A percentile compares a stretch with the other conserved stretches of the same genome.
These are phyloP conservation scores for Rhinophrynus dorsalis DNA, from an alignment of 2,797 vertebrate species.

Conservation along the genomic window DNA sequence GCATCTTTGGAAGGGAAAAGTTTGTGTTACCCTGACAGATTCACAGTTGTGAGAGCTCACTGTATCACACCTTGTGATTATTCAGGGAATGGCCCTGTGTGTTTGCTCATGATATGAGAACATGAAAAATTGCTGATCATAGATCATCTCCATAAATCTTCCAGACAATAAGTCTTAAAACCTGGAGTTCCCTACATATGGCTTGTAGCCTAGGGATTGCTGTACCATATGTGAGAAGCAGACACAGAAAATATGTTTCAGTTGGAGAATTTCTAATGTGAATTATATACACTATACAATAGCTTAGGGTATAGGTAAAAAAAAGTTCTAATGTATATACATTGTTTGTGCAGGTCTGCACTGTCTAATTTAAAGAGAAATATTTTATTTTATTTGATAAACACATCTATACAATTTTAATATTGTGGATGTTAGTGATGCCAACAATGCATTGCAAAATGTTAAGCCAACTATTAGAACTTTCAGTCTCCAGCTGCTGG, in stretches of 20 bases:
- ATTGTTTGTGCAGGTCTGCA: no score
- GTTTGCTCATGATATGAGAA: conserved; percentile 58
- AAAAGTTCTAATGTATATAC: no score
- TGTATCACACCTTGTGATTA: conserved; percentile 18
- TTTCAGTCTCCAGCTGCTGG: no score
- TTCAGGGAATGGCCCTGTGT: conserved; percentile 5
- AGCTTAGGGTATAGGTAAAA: no score
- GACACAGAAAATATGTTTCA: conserved; percentile 44
- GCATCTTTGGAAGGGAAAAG: not conserved
- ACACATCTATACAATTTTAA: no score
- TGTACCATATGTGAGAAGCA: conserved; percentile 65
- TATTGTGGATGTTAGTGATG: no score
- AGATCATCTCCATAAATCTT: conserved; percentile 89
- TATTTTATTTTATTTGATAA: no score
- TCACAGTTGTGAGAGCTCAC: not conserved
- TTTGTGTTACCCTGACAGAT: conserved; percentile 18
- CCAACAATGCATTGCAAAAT: no score
- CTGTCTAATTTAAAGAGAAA: no score
- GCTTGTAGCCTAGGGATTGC: conserved; percentile 66
- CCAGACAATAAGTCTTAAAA: conserved; percentile 80
- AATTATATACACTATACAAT: no score
- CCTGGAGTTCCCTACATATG: conserved; percentile 81
- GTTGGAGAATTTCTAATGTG: conserved; percentile 26
- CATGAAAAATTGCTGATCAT: conserved; percentile 84
- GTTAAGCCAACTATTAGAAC: no score